Base-by-base conservation (phyloP, 2,113 vertebrate species). In the Sebastes fasciatus region DNA sequence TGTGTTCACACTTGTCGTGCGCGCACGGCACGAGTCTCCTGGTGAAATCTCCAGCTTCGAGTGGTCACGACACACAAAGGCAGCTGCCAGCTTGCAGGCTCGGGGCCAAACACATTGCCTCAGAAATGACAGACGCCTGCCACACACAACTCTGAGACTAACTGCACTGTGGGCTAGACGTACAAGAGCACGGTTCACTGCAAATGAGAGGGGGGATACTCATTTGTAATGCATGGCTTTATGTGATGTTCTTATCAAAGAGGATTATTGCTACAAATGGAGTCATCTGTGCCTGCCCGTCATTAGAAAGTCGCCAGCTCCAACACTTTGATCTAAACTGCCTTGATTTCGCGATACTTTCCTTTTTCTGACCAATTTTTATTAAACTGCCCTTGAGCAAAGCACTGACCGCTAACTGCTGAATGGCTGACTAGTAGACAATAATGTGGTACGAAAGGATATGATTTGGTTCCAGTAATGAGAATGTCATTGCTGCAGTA, bases 51-150 rank as follows among this genome's bases (percentile, higher is more conserved):
- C 82, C 46, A 81, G 84, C 76, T 86, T 89, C 67, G 45, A 94
- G 89, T 90, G 86, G 89, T 92, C 88, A 91, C 87, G 86, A 92
- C 82, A 72, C 87, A 91, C 74, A 84, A 69, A 86, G 80, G 76
- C 88, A 91, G 91, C 85, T 86, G 92, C 89, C 88, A 90, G 89
- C 80, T 83, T 83, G 71, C 78, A 76, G 84, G 91, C 90, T 88
- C 62, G 74, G 70, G 83, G 89, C 87, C 85, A 88, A 89, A 86
- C 74, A 57, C 90, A 82, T 40, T 74, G 74, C 80, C 77, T 82
- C 40, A 9, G 80, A 90, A 76, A 90, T 89, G 82, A 89, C 85
- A 89, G 83, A 90, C 83, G 85, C 77, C 78, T 86, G 85, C 80
- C 88, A 77, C 86, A 80, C 74, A 62, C 77, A 64, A 62, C 68